phyloP scores from a whole-genome alignment of 1,140 invertebrate species.

The Ceratina japonica region DNA sequence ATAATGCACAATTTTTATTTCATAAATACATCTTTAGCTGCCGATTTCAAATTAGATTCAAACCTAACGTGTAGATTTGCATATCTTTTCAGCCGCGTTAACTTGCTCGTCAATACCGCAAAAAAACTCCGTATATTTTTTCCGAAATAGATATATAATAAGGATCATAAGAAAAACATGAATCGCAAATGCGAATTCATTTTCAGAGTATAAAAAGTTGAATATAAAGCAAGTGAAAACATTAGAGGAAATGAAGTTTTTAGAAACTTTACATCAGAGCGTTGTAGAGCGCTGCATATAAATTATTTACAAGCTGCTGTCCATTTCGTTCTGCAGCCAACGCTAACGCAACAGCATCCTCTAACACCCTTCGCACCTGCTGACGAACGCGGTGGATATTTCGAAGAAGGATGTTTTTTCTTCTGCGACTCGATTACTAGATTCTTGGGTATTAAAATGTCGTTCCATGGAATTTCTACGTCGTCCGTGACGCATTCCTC shows the following conservation, averaged over 20 bases:
- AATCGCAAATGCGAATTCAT: not conserved
- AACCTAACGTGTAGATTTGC: not conserved
- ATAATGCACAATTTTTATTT: not conserved
- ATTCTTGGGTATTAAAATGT: slow-evolving; percentile 67
- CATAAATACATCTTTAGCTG: not conserved
- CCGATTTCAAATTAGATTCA: not conserved
- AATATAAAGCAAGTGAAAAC: not conserved
- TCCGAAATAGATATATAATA: too few relatives aligned
- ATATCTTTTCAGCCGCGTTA: too few relatives aligned
- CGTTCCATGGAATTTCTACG: slow-evolving; percentile 72
- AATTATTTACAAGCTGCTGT: slow-evolving; percentile 5
- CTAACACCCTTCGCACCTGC: not conserved
- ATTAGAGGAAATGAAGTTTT: not conserved
- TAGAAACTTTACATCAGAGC: not conserved
- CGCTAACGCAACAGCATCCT: slow-evolving; percentile 27
- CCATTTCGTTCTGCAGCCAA: not conserved
- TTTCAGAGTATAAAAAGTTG: not conserved
- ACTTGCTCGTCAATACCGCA: too few relatives aligned
- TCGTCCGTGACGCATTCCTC: slow-evolving; percentile 54
- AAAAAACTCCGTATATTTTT: too few relatives aligned
- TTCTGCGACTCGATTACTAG: slow-evolving; percentile 58
- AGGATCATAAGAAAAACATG: not conserved
- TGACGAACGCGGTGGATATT: slow-evolving; percentile 29
- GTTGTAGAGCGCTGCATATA: not conserved
- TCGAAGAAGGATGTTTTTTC: slow-evolving; percentile 63